A percentile compares a stretch with the other conserved stretches of the same genome.
Evolutionary conservation across 2,113 vertebrate species (phyloP).

Genomic region (Pomatorhinus ruficollis): DNA sequence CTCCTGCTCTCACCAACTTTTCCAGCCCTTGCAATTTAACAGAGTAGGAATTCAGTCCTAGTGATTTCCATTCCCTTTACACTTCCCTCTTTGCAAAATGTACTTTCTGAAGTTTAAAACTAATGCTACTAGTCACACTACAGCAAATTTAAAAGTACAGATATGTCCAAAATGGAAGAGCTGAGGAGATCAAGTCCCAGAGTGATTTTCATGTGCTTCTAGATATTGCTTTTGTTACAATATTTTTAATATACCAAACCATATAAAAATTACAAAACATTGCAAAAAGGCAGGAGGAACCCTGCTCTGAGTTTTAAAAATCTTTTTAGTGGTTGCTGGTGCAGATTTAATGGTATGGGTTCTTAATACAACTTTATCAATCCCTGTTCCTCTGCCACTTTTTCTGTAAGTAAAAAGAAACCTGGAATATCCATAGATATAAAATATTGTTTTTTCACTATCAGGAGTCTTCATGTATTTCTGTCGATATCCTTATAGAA

Average conservation of each 20-base stretch:
- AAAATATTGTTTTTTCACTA: not conserved
- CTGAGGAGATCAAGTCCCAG: not conserved
- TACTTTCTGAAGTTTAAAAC: not conserved
- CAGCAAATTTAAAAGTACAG: not conserved
- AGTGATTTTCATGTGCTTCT: not conserved
- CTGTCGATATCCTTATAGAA: conserved; percentile 63
- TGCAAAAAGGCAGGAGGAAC: not conserved
- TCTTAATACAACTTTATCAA: not conserved
- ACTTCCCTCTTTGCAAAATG: not conserved
- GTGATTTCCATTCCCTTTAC: not conserved
- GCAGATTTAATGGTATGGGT: not conserved
- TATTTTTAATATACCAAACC: not conserved
- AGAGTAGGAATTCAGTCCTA: not conserved
- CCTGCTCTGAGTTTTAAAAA: not conserved
- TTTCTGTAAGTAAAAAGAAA: not conserved
- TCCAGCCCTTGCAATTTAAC: not conserved
- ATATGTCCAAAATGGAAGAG: not conserved
- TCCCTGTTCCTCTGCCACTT: not conserved
- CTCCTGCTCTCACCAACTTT: not conserved
- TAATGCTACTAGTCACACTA: not conserved
- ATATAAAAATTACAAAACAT: conserved; percentile 25
- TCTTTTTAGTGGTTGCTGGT: not conserved
- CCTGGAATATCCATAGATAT: not conserved
- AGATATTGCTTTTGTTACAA: not conserved
- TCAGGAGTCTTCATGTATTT: conserved; percentile 56